Percentiles rank a stretch among this genome's conserved stretches.
These are phyloP conservation scores for Pogoniulus pusillus DNA, from an alignment of 2,797 vertebrate genomes.

Conservation along the genomic window DNA sequence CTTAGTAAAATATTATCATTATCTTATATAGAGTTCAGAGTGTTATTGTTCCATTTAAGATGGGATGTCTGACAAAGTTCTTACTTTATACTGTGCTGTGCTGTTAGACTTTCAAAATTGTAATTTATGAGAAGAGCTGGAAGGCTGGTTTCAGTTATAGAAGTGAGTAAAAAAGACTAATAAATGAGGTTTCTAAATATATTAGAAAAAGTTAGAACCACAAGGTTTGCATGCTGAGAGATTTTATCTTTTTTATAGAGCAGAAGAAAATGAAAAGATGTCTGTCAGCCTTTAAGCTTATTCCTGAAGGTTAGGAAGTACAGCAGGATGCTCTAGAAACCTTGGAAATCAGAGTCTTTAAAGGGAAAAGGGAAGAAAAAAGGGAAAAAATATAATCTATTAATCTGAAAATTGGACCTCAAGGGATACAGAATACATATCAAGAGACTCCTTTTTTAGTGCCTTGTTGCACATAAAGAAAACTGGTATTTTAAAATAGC, in stretches of 20 bases:
- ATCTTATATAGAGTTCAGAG: not conserved
- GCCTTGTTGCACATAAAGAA: not conserved
- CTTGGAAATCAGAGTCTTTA: constrained; percentile 5
- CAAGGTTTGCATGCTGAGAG: not conserved
- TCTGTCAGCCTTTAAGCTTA: not conserved
- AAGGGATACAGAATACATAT: constrained; percentile 5
- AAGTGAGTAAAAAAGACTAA: not conserved
- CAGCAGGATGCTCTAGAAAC: not conserved
- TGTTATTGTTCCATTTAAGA: not conserved
- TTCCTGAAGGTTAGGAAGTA: constrained; percentile 5
- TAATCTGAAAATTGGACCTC: constrained; percentile 34
- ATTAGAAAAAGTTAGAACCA: not conserved
- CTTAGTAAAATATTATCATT: not conserved
- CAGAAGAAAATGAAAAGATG: not conserved
- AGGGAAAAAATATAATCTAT: not conserved
- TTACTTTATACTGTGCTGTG: not conserved
- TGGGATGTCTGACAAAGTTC: not conserved
- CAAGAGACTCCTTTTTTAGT: constrained; percentile 13
- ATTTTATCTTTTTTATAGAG: not conserved
- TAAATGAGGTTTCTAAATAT: not conserved
- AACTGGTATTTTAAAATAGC: constrained; percentile 36
- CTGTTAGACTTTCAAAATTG: not conserved
- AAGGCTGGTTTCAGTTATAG: not conserved
- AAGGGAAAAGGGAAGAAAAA: not conserved
- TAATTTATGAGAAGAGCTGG: not conserved